Percentiles rank a stretch among this genome's conserved stretches.
Conservation (phyloP, 1,140 invertebrate genomes). For the Achatina immaculata region DNA sequence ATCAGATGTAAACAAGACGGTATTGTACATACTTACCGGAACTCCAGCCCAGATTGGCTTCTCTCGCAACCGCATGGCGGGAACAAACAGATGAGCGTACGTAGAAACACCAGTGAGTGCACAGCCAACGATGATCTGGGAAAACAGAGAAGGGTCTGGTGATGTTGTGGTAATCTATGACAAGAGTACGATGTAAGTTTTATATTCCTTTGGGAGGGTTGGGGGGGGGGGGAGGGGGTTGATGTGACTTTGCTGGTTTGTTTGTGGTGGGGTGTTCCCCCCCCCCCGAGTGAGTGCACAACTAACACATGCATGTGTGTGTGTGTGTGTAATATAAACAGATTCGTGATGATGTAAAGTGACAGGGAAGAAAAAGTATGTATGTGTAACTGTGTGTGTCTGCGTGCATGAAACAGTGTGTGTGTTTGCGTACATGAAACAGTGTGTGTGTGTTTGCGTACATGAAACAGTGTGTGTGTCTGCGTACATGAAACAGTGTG, state of each 20-base stretch:
- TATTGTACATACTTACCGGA: slow-evolving; percentile 10
- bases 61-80: background rate
- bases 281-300: too few species aligned
- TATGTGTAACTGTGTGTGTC: slow-evolving; percentile 14
- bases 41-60: slow-evolving; percentile 29
- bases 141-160: background rate
- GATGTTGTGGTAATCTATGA: background rate
- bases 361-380: background rate
- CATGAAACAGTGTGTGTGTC: background rate
- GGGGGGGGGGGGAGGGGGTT: too few species aligned
- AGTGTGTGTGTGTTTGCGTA: slow-evolving; percentile 10
- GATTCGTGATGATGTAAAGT: background rate
- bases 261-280: too few species aligned
- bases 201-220: too few species aligned
- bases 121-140: background rate
- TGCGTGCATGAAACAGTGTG: slow-evolving; percentile 10
- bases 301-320: background rate
- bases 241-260: too few species aligned
- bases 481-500: background rate
- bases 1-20: too few species aligned
- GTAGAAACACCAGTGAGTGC: background rate
- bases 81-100: slow-evolving; percentile 11
- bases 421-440: slow-evolving; percentile 13
- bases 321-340: background rate
- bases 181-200: too few species aligned